Percentiles rank a stretch among this genome's conserved stretches.
Evolutionary conservation across 2,797 vertebrate genomes (phyloP).

Genomic region (Sebastes taczanowskii): DNA sequence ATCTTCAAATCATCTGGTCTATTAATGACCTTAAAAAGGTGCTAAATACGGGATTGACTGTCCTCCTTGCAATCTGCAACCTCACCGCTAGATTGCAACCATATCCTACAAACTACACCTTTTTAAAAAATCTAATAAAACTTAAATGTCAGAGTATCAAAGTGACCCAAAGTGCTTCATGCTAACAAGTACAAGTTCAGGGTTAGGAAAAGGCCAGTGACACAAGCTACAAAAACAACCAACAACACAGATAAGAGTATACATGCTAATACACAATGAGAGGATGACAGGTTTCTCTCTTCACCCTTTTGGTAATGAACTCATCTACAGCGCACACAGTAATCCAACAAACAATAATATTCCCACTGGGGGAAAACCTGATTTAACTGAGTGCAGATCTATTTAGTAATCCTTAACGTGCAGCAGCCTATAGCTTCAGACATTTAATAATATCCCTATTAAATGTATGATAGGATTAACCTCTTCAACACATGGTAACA

Average conservation of each 20-base stretch:
- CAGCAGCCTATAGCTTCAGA: fast-evolving
- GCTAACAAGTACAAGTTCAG: background rate
- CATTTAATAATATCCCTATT: background rate
- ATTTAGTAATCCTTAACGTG: background rate
- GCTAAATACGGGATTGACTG: background rate
- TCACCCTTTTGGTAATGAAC: background rate
- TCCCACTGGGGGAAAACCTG: background rate
- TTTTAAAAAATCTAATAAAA: no score
- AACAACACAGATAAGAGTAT: background rate
- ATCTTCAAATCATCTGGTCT: background rate
- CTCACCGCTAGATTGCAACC: no score
- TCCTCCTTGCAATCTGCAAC: no score
- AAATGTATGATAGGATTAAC: no score
- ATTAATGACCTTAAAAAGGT: background rate
- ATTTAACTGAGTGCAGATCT: background rate
- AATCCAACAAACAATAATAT: background rate
- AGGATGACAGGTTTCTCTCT: background rate
- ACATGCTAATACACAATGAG: background rate
- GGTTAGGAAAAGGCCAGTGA: background rate
- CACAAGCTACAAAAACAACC: background rate
- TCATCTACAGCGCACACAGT: background rate
- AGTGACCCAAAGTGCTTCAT: background rate
- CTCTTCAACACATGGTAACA: background rate
- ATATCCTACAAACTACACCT: no score
- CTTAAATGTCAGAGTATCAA: background rate